A percentile compares a stretch with the other conserved stretches of the same genome.
These are phyloP conservation scores for Acronicta alni DNA, from an alignment of 2,888 invertebrate genomes.

Conservation along the genomic window DNA sequence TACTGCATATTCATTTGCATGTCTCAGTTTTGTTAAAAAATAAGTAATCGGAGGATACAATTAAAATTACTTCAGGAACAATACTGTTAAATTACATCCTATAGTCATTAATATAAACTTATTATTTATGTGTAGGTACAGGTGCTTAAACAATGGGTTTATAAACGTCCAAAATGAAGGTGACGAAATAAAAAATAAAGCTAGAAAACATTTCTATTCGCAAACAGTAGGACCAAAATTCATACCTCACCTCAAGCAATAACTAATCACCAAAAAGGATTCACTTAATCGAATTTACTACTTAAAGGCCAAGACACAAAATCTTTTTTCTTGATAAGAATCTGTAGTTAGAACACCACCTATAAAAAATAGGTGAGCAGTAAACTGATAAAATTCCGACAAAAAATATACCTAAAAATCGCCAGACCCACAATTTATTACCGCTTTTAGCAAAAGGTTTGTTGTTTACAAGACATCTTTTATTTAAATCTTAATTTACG, in stretches of 20 bases:
- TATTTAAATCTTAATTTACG: slow-evolving; percentile 86
- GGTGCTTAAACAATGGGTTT: neutral
- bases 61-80: slow-evolving; percentile 57
- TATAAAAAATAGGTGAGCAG: slow-evolving; percentile 65
- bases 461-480: slow-evolving; percentile 86
- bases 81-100: slow-evolving; percentile 48
- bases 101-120: too few species aligned
- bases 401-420: slow-evolving; percentile 63
- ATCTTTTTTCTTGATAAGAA: slow-evolving; percentile 54
- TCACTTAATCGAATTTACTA: slow-evolving; percentile 31
- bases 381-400: slow-evolving; percentile 66
- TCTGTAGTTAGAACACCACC: slow-evolving; percentile 59
- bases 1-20: slow-evolving; percentile 69
- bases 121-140: neutral
- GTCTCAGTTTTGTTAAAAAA: slow-evolving; percentile 61
- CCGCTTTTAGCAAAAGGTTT: slow-evolving; percentile 87
- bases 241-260: too few species aligned
- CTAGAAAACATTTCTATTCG: too few species aligned
- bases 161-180: too few species aligned
- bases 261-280: too few species aligned
- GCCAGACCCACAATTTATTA: slow-evolving; percentile 77
- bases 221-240: too few species aligned
- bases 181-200: too few species aligned
- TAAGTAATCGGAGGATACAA: slow-evolving; percentile 55
- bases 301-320: slow-evolving; percentile 32